Percentiles rank a stretch among this genome's conserved stretches.
Conservation (phyloP, 2,888 invertebrate species). For the Troglohyphantes excavatus region DNA sequence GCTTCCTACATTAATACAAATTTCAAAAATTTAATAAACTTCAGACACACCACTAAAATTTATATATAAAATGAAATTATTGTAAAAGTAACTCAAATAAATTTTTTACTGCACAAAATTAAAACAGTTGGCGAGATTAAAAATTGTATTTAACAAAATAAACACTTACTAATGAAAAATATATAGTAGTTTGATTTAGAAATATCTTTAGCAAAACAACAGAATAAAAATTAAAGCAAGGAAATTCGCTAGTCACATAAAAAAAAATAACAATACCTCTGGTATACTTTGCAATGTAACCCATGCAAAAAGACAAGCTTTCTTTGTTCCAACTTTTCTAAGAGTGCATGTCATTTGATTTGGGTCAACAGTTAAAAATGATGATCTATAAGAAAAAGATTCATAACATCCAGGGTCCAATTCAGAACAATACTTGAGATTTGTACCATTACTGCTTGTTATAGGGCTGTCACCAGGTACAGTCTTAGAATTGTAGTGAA, state of each 20-base stretch:
- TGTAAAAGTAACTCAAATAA: no score
- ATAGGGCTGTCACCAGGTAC: conserved; percentile 85
- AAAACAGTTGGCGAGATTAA: no score
- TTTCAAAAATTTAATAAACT: no score
- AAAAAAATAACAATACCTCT: conserved; percentile 84
- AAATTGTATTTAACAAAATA: no score
- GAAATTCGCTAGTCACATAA: no score
- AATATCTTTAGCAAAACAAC: no score
- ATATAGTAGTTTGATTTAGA: no score
- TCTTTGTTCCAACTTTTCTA: conserved; percentile 86
- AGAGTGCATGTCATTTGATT: conserved; percentile 56
- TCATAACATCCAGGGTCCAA: conserved; percentile 40
- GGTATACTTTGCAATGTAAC: conserved; percentile 98
- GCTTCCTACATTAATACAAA: conserved; percentile 86
- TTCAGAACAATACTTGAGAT: conserved; percentile 50
- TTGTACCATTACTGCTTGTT: conserved; percentile 59
- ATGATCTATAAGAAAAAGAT: conserved; percentile 33
- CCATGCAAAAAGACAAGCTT: conserved; percentile 95
- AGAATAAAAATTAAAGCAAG: no score
- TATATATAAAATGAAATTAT: no score
- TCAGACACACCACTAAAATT: no score
- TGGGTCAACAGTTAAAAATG: conserved; percentile 62
- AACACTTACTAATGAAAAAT: no score
- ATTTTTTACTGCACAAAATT: no score
- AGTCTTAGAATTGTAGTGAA: conserved; percentile 91